Evolutionary conservation across 2,797 vertebrate species (phyloP).

Genomic region (Alcedo quadribrachys): DNA sequence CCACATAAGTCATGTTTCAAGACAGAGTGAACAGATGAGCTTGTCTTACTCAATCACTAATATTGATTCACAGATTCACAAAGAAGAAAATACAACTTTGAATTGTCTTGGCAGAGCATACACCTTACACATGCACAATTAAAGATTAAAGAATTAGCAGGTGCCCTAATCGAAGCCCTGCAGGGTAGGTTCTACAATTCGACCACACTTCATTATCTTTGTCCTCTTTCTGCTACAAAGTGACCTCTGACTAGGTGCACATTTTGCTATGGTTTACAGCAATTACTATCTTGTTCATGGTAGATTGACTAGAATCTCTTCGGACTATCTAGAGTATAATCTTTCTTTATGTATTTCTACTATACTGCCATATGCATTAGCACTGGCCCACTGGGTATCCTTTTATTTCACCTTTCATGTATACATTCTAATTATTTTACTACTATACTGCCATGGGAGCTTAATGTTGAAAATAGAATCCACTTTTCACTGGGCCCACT

Average conservation of each 20-base stretch:
- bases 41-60: slow-evolving; percentile 69
- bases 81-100: slow-evolving; percentile 62
- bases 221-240: slow-evolving; percentile 10
- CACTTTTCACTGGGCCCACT: neutral
- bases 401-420: slow-evolving; percentile 29
- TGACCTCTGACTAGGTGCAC: slow-evolving; percentile 39
- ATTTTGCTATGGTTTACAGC: slow-evolving; percentile 45
- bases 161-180: slow-evolving; percentile 42
- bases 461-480: slow-evolving; percentile 7
- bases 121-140: slow-evolving; percentile 65
- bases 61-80: slow-evolving; percentile 57
- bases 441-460: neutral
- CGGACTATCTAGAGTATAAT: slow-evolving; percentile 48
- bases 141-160: slow-evolving; percentile 65
- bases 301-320: slow-evolving; percentile 29
- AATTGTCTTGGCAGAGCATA: slow-evolving; percentile 45
- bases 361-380: slow-evolving; percentile 42
- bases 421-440: slow-evolving; percentile 45
- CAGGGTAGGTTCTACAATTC: slow-evolving; percentile 28
- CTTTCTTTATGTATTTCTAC: slow-evolving; percentile 50
- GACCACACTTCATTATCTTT: slow-evolving; percentile 51
- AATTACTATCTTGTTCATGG: slow-evolving; percentile 42
- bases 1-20: slow-evolving; percentile 59
- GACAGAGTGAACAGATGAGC: slow-evolving; percentile 61
- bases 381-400: neutral